A percentile compares a stretch with the other conserved stretches of the same genome.
Evolutionary conservation across 1,140 invertebrate species (phyloP).

Genomic region (Pogonomyrmex californicus): DNA sequence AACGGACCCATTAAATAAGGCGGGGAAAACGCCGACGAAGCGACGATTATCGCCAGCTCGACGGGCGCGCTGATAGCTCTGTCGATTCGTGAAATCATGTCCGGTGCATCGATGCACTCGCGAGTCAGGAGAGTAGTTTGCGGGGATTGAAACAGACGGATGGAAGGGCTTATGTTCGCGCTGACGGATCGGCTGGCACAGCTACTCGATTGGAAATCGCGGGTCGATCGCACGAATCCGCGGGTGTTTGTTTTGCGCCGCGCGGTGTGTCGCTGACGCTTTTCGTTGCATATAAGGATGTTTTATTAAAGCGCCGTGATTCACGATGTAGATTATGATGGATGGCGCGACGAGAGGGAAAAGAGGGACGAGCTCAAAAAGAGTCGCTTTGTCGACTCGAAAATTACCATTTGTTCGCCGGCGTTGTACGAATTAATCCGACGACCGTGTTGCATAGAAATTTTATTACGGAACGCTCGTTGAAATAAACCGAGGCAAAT

Average conservation of each 20-base stretch:
- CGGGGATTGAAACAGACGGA: slow-evolving; percentile 24
- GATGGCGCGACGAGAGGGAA: slow-evolving; percentile 15
- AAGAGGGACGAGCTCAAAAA: background rate
- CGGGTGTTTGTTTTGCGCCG: slow-evolving; percentile 43
- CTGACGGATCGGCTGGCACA: slow-evolving; percentile 43
- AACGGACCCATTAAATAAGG: slow-evolving; percentile 50
- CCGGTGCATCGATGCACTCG: slow-evolving; percentile 50
- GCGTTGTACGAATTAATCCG: background rate
- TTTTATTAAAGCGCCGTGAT: slow-evolving; percentile 60
- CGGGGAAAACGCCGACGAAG: slow-evolving; percentile 35
- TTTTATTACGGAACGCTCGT: background rate
- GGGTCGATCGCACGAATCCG: slow-evolving; percentile 7
- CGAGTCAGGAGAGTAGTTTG: slow-evolving; percentile 25
- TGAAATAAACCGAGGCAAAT: background rate
- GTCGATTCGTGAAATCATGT: slow-evolving; percentile 58
- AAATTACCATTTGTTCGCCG: slow-evolving; percentile 18
- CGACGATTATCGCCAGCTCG: slow-evolving; percentile 55
- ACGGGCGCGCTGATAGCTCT: slow-evolving; percentile 44
- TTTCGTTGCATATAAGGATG: slow-evolving; percentile 20
- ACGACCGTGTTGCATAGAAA: background rate
- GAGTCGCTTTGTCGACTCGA: slow-evolving; percentile 8
- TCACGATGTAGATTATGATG: slow-evolving; percentile 42
- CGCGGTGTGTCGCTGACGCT: slow-evolving; percentile 38
- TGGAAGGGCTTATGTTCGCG: slow-evolving; percentile 28
- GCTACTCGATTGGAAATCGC: slow-evolving; percentile 61